These are phyloP conservation scores for Eurytoma adleriae DNA, from an alignment of 2,888 invertebrate genomes.

Conservation along the genomic window DNA sequence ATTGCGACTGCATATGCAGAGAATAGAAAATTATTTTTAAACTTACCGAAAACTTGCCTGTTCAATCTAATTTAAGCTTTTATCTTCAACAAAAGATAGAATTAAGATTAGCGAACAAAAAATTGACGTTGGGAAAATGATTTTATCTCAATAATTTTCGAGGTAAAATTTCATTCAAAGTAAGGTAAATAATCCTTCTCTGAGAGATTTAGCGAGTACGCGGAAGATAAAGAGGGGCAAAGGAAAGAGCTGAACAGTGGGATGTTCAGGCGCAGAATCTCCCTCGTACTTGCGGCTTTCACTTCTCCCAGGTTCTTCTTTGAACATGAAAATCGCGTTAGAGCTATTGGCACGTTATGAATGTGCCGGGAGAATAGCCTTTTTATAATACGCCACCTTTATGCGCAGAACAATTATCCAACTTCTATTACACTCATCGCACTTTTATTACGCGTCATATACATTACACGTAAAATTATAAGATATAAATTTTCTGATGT, in stretches of 20 bases:
- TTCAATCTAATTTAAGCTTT: too few relatives aligned
- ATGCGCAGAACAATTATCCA: neutral
- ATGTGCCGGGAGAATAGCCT: constrained; percentile 18
- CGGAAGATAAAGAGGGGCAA: constrained; percentile 16
- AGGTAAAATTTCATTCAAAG: neutral
- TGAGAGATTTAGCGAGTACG: constrained; percentile 35
- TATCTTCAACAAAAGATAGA: too few relatives aligned
- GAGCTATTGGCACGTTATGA: constrained; percentile 39
- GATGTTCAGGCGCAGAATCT: constrained; percentile 3
- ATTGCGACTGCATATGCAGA: too few relatives aligned
- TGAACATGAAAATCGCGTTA: constrained; percentile 47
- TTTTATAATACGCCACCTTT: constrained; percentile 30
- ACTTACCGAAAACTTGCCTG: too few relatives aligned
- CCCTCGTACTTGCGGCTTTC: constrained; percentile 15
- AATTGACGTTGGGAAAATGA: neutral
- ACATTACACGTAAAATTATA: neutral
- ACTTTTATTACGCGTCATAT: neutral
- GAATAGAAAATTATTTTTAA: too few relatives aligned
- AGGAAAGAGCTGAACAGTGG: neutral
- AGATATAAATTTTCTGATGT: too few relatives aligned
- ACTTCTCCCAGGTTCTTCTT: constrained; percentile 18
- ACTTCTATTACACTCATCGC: neutral
- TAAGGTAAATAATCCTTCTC: constrained; percentile 8
- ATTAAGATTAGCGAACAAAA: too few relatives aligned
- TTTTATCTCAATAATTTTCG: constrained; percentile 9